Evolutionary conservation across 2,888 invertebrate genomes (phyloP), one percentile per base, ranked within the genome.

Genomic region (Polydrusus cervinus): DNA sequence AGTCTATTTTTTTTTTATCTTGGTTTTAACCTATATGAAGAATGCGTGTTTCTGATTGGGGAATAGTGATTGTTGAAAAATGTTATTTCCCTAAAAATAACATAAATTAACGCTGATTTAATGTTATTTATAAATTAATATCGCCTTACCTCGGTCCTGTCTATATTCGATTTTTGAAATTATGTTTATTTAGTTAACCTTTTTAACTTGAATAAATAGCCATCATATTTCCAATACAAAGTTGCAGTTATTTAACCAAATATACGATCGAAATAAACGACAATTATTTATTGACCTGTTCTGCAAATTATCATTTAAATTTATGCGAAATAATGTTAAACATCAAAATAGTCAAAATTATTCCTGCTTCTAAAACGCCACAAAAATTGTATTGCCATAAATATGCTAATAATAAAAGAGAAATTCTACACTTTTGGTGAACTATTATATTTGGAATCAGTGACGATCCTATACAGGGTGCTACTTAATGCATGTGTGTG

Each of bases 341-440:
- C 76, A 76, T 76, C 66, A 73, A 70, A 72, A 73, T 62, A 67
- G 67, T 67, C 67, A 67, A 73, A 70, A 76, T 76, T 53, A 70
- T 73, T 76, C 70, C 57, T 16, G 70, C 64, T 53, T 73, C 76
- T 71, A 62, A 69, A 74, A 74, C 74, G 74, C 74, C 70, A 71
- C 74, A 69, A 77, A 77, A 77, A 77, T 47, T 67, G 64, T 74
- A 74, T 64, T 66, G 68, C 74, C 74, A 60, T 71, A 77, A 74
- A 74, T 74, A 77, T 77, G 77, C 30, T 25, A 77, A 77, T 77
- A 43, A 77, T 77, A 40, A 38, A 74, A 74, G 74, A 76, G 76
- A 74, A 76, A 74, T 74, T 76, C 55, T 69, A 72, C 68, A 76
- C 72, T 61, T 71, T 5, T 3, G 71, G 71, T 75, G 67, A 75